Base-by-base conservation (phyloP, 2,888 invertebrate species). In the Griposia aprilina region DNA sequence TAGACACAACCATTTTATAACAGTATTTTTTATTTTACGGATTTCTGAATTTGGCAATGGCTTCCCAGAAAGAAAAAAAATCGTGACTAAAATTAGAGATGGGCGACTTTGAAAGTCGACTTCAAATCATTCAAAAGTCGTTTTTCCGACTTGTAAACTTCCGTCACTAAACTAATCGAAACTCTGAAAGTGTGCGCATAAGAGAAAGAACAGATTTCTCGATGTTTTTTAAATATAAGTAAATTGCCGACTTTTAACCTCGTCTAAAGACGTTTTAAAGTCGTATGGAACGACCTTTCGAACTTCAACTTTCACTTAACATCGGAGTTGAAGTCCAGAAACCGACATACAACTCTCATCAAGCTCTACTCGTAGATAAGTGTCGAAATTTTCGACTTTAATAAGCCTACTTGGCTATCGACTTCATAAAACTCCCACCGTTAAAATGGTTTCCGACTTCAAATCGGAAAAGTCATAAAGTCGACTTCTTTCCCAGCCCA, bases 1-100 rank as follows among this genome's bases (percentile, higher is more conserved):
- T 95, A 96, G 96, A 97, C 96, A 97, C 96, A 97, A 97, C 96
- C 96, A 94, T 94, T 85, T 90, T 94, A 94, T 94, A 95, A 95
- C 94, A 95, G 95, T 96, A 95, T 92, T 92, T 92, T 92, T 91
- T 88, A 90, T 80, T 89, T 92, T 92, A 92, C 91, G 92, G 93
- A 89, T 93, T 92, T 92, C 88, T 90, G 94, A 93, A 92, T 96
- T 96, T 96, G 96, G 96, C 96, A 95, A 93, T 94, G 93, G 93
- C 92, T 92, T 92, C 86, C 80, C 90, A 90, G 89, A 91, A 89
- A 91, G 80, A 88, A 92, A 90, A 63, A 87, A 85, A 90, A 89
- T 91, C 90, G 90, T 89, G 90, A 93, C 69, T 77, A 76, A 83
- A 81, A 83, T 90, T 89, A 92, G 89, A 91, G 90, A 91, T 86